These are phyloP conservation scores for Dioctria linearis DNA, from an alignment of 2,888 invertebrate species.

Conservation along the genomic window DNA sequence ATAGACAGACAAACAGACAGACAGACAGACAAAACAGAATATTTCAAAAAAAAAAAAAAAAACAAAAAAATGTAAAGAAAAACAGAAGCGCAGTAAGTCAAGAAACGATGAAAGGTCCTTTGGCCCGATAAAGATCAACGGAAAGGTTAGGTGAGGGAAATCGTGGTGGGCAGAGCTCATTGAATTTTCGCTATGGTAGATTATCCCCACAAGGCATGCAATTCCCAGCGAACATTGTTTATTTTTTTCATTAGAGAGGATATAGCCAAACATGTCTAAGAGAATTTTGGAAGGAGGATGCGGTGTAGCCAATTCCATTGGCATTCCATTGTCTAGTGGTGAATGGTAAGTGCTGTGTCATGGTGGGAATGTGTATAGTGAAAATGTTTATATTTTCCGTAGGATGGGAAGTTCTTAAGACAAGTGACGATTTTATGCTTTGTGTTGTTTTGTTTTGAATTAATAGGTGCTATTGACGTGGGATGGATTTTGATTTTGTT, in stretches of 20 bases:
- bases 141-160: not conserved
- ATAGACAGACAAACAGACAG: not conserved
- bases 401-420: no score
- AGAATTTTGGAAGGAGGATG: not conserved
- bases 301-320: not conserved
- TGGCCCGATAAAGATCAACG: not conserved
- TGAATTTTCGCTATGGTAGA: not conserved
- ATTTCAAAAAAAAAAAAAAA: not conserved
- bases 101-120: not conserved
- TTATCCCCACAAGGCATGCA: not conserved
- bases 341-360: no score
- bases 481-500: no score
- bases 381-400: no score
- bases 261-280: not conserved
- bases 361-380: no score
- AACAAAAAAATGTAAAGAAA: not conserved
- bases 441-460: no score
- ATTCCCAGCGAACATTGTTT: slow-evolving; percentile 15
- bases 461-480: no score
- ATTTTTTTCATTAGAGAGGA: slow-evolving; percentile 38
- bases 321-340: not conserved
- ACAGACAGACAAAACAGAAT: not conserved
- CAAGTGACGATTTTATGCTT: no score
- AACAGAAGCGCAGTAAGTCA: not conserved
- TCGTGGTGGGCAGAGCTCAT: not conserved